Conservation (phyloP, 2,113 vertebrate species). For the Coptodon rendalli region DNA sequence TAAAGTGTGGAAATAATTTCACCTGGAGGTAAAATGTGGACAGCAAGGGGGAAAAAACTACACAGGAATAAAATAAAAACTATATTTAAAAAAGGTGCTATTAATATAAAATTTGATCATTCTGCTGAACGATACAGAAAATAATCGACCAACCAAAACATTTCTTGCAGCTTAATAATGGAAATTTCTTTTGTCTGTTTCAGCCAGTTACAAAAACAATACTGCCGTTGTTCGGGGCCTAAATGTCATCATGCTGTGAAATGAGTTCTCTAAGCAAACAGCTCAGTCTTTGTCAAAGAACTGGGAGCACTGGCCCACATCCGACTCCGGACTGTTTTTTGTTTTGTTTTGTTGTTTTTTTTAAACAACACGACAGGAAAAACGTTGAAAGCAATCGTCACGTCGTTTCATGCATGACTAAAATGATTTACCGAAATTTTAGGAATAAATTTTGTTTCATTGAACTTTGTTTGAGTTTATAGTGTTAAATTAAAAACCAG, state of each 20-base stretch:
- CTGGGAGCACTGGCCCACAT: neutral
- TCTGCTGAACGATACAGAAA: neutral
- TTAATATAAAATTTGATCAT: neutral
- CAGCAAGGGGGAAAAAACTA: neutral
- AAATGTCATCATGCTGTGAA: slow-evolving; percentile 10
- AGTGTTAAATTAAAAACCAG: neutral
- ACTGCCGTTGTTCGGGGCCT: slow-evolving; percentile 3
- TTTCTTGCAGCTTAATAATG: neutral
- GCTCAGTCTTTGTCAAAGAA: slow-evolving; percentile 42
- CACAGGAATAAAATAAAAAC: neutral
- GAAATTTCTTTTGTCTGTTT: neutral
- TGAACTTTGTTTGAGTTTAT: neutral
- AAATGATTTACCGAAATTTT: neutral
- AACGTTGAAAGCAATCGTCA: neutral
- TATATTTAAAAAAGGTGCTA: neutral
- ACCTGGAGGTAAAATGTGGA: neutral
- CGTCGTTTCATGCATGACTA: neutral
- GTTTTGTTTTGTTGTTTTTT: fast-evolving
- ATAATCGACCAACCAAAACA: neutral
- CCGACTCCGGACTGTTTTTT: neutral
- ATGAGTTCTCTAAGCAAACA: slow-evolving; percentile 36
- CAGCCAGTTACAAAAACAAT: slow-evolving; percentile 26
- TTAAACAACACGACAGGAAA: neutral
- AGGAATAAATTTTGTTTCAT: neutral
- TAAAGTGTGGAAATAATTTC: slow-evolving; percentile 20